Conservation (phyloP, 2,797 vertebrate genomes). For the Xenentodon cancila region DNA sequence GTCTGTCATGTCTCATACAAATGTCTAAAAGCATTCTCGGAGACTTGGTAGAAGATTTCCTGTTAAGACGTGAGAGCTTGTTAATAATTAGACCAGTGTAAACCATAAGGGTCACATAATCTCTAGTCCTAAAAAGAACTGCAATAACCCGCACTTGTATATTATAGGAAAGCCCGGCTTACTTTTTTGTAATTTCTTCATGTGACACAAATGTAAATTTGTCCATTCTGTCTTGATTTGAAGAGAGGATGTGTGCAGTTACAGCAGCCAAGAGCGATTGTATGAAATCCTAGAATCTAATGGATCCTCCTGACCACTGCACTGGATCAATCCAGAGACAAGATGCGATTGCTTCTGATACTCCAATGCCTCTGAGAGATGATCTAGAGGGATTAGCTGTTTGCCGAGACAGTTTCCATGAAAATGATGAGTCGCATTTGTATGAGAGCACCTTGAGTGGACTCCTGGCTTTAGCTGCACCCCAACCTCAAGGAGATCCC, state of each 20-base stretch:
- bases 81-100: slow-evolving; percentile 71
- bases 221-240: slow-evolving; percentile 12
- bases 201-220: neutral
- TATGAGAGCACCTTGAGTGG: slow-evolving; percentile 8
- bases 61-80: slow-evolving; percentile 68
- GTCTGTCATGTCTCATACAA: neutral
- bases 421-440: neutral
- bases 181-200: neutral
- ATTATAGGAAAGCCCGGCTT: neutral
- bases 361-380: slow-evolving; percentile 21
- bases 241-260: slow-evolving; percentile 14
- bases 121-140: slow-evolving; percentile 25
- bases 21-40: neutral
- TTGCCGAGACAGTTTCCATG: neutral
- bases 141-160: neutral
- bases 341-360: neutral
- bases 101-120: slow-evolving; percentile 20
- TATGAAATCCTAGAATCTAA: slow-evolving; percentile 30
- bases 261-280: slow-evolving; percentile 1
- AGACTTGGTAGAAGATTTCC: slow-evolving; percentile 31
- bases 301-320: slow-evolving; percentile 49
- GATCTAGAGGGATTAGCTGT: neutral
- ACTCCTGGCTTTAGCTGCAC: neutral
- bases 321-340: slow-evolving; percentile 1
- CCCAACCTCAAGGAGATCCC: neutral